phyloP scores from a whole-genome alignment of 1,140 invertebrate genomes.

The Drosophila neocordata region DNA sequence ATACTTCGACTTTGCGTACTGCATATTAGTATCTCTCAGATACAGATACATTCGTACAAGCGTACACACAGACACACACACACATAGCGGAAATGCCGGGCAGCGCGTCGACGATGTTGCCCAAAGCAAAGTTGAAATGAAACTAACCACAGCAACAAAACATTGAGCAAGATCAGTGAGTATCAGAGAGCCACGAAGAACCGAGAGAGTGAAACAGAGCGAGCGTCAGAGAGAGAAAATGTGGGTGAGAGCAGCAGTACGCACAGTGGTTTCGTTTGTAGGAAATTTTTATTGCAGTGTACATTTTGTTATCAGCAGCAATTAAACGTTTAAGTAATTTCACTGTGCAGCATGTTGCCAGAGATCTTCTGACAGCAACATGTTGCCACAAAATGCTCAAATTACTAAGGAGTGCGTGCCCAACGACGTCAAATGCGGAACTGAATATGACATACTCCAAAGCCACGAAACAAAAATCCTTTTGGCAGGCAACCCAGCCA shows the following conservation, averaged over 20 bases:
- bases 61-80: constrained; percentile 25
- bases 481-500: constrained; percentile 50
- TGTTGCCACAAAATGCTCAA: constrained; percentile 18
- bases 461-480: constrained; percentile 46
- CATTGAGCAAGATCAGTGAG: constrained; percentile 52
- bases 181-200: background rate
- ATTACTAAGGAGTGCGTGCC: constrained; percentile 45
- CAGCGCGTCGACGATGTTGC: constrained; percentile 11
- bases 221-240: constrained; percentile 12
- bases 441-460: constrained; percentile 69
- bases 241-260: too few species aligned
- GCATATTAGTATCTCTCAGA: constrained; percentile 25
- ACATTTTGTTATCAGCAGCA: background rate
- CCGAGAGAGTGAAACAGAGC: constrained; percentile 10
- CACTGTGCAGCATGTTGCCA: constrained; percentile 2
- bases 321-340: background rate
- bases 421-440: constrained; percentile 64
- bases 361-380: constrained; percentile 18
- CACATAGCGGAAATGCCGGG: constrained; percentile 13
- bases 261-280: background rate
- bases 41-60: constrained; percentile 30
- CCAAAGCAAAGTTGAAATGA: constrained; percentile 10
- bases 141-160: constrained; percentile 29
- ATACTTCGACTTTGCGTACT: constrained; percentile 14
- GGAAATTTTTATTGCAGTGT: too few species aligned